Conservation (phyloP, 1,140 invertebrate genomes). For the Octopus sinensis region DNA sequence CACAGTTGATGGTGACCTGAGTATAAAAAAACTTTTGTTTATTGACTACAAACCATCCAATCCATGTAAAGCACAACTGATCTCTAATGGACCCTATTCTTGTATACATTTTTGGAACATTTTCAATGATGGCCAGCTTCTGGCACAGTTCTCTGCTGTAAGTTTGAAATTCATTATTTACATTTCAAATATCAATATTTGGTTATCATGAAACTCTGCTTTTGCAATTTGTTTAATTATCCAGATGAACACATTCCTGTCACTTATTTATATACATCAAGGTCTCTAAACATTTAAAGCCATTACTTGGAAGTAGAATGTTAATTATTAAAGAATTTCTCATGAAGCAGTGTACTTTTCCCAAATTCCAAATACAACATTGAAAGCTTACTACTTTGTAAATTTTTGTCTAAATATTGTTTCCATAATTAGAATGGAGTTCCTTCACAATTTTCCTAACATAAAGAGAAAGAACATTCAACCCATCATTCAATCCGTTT, state of each 20-base stretch:
- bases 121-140: slow-evolving; percentile 50
- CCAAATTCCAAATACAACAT: too few relatives aligned
- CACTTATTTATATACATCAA: neutral
- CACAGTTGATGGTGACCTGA: slow-evolving; percentile 55
- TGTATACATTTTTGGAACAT: slow-evolving; percentile 58
- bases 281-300: neutral
- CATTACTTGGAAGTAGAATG: neutral
- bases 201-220: neutral
- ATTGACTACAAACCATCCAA: slow-evolving; percentile 45
- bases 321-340: neutral
- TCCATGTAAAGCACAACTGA: slow-evolving; percentile 49
- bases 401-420: too few relatives aligned
- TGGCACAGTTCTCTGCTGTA: slow-evolving; percentile 54
- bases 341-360: too few relatives aligned
- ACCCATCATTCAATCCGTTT: too few relatives aligned
- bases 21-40: slow-evolving; percentile 53
- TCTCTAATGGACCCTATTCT: slow-evolving; percentile 53
- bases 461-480: too few relatives aligned
- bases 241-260: neutral
- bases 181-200: neutral
- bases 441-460: too few relatives aligned
- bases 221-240: neutral
- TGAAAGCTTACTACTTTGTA: too few relatives aligned
- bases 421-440: too few relatives aligned
- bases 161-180: slow-evolving; percentile 15